These are phyloP conservation scores for Masnerella sp. DNA, from an alignment of 2,888 invertebrate genomes.

Conservation along the genomic window DNA sequence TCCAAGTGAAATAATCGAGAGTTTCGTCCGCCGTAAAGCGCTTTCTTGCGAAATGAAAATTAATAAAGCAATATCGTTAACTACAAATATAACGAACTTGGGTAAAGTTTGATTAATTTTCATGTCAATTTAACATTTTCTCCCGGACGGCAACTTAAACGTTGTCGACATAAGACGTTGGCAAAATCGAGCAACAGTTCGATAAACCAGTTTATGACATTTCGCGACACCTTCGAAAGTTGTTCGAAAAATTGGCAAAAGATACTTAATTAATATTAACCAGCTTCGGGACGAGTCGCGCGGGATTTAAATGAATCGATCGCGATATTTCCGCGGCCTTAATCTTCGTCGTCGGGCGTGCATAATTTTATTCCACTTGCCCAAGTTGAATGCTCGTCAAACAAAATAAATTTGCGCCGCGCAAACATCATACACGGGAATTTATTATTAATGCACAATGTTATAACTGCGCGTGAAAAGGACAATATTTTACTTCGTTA, in stretches of 20 bases:
- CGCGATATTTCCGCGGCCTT: background rate
- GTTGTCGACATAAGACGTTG: constrained; percentile 16
- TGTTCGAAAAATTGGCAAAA: background rate
- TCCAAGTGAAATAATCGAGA: constrained; percentile 5
- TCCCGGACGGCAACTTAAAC: constrained; percentile 10
- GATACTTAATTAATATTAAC: no score
- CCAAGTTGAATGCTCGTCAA: constrained; percentile 14
- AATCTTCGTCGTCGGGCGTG: background rate
- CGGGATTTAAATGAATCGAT: no score
- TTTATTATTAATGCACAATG: constrained; percentile 16
- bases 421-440: no score
- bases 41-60: constrained; percentile 1
- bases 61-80: constrained; percentile 23
- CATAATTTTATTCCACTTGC: background rate
- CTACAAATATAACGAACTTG: constrained; percentile 16
- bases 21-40: background rate
- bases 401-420: constrained; percentile 11
- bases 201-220: constrained; percentile 18
- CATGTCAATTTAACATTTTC: constrained; percentile 26
- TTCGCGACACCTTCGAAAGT: no score
- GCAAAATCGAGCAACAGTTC: constrained; percentile 26
- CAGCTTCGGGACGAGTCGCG: no score
- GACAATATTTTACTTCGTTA: constrained; percentile 27
- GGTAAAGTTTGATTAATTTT: constrained; percentile 28
- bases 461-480: constrained; percentile 14